A percentile compares a stretch with the other conserved stretches of the same genome.
phyloP scores from a whole-genome alignment of 2,797 vertebrate genomes.

The Eulemur rubriventer region DNA sequence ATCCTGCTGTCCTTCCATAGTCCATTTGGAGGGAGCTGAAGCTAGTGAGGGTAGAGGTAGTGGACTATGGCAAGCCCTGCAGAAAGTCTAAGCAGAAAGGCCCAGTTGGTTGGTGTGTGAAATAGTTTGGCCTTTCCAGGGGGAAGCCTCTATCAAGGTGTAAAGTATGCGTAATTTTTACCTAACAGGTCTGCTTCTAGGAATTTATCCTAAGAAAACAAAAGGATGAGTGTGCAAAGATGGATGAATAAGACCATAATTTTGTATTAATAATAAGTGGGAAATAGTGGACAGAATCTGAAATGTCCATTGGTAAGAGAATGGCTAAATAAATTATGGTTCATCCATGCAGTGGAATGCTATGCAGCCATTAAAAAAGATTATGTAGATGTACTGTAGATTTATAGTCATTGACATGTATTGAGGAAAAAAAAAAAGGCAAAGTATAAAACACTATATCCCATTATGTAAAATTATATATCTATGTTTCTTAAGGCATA shows the following conservation, averaged over 20 bases:
- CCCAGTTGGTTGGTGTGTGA: background rate
- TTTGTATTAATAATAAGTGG: background rate
- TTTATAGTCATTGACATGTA: background rate
- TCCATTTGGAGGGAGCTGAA: background rate
- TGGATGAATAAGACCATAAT: background rate
- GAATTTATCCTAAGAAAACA: conserved; percentile 17
- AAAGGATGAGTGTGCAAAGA: background rate
- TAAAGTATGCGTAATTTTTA: background rate
- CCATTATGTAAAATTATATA: background rate
- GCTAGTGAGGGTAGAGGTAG: background rate
- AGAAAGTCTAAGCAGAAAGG: background rate
- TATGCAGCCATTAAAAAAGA: background rate
- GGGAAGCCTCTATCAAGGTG: background rate
- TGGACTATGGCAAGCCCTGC: background rate
- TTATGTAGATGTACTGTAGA: background rate
- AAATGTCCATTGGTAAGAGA: background rate
- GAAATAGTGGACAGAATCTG: background rate
- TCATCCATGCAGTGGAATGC: background rate
- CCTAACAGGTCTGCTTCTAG: background rate
- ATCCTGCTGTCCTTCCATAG: background rate
- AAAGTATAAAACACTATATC: background rate
- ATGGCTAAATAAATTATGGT: background rate
- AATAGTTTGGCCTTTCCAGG: background rate
- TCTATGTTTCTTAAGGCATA: background rate
- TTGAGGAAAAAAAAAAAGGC: background rate